Evolutionary conservation across 1,140 invertebrate species (phyloP).

Genomic region (Onthophagus taurus): DNA sequence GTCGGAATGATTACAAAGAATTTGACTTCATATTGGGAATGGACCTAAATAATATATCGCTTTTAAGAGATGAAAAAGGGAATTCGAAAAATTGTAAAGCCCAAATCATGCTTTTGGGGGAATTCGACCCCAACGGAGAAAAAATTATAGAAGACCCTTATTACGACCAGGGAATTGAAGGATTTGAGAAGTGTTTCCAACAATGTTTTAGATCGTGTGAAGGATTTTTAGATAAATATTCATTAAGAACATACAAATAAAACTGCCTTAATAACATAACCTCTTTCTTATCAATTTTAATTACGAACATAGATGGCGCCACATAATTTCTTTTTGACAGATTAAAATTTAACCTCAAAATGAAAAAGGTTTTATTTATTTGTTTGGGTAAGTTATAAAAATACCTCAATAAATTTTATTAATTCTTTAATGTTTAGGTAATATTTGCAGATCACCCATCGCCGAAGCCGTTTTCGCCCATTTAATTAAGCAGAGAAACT

Average conservation of each 20-base stretch:
- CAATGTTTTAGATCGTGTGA: slow-evolving; percentile 58
- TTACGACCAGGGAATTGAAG: slow-evolving; percentile 57
- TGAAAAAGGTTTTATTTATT: slow-evolving; percentile 44
- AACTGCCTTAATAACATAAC: too few relatives aligned
- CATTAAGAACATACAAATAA: too few relatives aligned
- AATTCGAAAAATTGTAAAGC: slow-evolving; percentile 48
- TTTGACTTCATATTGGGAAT: slow-evolving; percentile 88
- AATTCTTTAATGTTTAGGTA: slow-evolving; percentile 48
- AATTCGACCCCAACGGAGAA: slow-evolving; percentile 70
- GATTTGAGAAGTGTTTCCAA: slow-evolving; percentile 64
- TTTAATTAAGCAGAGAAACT: slow-evolving; percentile 39
- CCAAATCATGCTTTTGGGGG: slow-evolving; percentile 66
- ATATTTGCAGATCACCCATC: slow-evolving; percentile 92
- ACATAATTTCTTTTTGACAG: too few relatives aligned
- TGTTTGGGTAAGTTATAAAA: slow-evolving; percentile 40
- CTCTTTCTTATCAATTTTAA: too few relatives aligned
- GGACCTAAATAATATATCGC: slow-evolving; percentile 73
- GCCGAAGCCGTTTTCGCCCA: slow-evolving; percentile 84
- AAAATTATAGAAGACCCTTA: slow-evolving; percentile 81
- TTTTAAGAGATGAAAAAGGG: slow-evolving; percentile 48
- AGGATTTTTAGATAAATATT: slow-evolving; percentile 50
- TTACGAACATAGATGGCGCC: too few relatives aligned
- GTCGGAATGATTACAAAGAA: slow-evolving; percentile 55
- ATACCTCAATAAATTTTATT: slow-evolving; percentile 14
- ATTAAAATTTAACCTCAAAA: too few relatives aligned